Conservation (phyloP, 2,888 invertebrate genomes). For the Cantharis rustica region DNA sequence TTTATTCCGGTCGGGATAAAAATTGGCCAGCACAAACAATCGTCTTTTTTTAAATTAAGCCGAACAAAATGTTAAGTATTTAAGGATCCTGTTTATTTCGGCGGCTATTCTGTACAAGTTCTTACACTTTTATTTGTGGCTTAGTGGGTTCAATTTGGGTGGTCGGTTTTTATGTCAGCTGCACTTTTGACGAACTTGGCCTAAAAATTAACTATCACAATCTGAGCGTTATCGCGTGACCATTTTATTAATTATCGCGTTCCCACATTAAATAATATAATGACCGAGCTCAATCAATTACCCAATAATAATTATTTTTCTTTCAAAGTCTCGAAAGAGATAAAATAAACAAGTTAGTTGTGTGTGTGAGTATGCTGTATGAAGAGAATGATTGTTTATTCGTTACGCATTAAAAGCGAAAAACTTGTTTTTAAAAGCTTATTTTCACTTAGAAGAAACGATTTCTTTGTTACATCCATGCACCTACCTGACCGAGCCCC, state of each 20-base stretch:
- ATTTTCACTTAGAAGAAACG: slow-evolving; percentile 26
- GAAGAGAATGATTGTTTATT: slow-evolving; percentile 7
- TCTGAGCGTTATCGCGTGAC: slow-evolving; percentile 2
- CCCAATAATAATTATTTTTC: background rate
- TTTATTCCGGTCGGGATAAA: background rate
- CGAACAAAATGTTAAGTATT: slow-evolving; percentile 11
- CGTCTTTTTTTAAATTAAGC: slow-evolving; percentile 19
- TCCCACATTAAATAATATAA: background rate
- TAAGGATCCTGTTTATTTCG: slow-evolving; percentile 24
- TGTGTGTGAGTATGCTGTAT: background rate
- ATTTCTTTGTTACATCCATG: slow-evolving; percentile 27
- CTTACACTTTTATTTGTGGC: slow-evolving; percentile 42
- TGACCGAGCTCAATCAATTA: background rate
- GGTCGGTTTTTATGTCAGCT: slow-evolving; percentile 40
- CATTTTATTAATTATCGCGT: background rate
- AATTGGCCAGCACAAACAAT: slow-evolving; percentile 7
- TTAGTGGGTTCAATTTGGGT: slow-evolving; percentile 38
- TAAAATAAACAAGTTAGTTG: background rate
- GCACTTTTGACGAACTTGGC: slow-evolving; percentile 11
- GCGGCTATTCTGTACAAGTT: slow-evolving; percentile 38
- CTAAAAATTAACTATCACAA: slow-evolving; percentile 11
- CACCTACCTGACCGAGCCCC: slow-evolving; percentile 30
- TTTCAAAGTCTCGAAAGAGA: background rate
- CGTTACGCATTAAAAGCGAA: slow-evolving; percentile 21
- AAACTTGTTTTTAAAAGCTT: slow-evolving; percentile 15